Base-by-base conservation (phyloP, 2,113 vertebrate species). In the Laticauda colubrina region DNA sequence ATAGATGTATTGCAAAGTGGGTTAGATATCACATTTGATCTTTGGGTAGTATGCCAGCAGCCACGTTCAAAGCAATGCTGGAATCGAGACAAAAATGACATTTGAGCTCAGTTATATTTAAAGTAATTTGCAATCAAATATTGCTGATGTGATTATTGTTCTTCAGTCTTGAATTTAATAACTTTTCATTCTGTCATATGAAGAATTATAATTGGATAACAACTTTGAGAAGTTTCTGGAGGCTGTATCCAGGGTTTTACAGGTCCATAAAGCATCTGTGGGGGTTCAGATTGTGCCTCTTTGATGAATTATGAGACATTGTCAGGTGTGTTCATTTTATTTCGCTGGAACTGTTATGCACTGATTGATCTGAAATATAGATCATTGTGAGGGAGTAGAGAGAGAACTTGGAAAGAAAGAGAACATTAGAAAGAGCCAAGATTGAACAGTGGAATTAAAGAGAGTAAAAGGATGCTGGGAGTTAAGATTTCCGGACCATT, bases 371-470 rank as follows among this genome's bases (percentile, higher is more conserved):
- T 94, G 88, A 69, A 95, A 95, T 94, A 29, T 43, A 89, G 51
- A 56, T 88, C 53, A 45, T 24, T 75, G 61, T 85, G 34, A 92
- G 39, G 61, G 26, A 89, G 51, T 6, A 48, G 93, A 56, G 21
- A 18, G 90, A 94, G 54, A 95, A 3, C 55, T 93, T 45, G 26
- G 39, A 26, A 56, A 23, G 26, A 1, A 86, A 75, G 15, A 81
- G 69, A 75, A 75, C 64, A 75, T 75, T 75, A 34, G 64, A 91
- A 26, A 89, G 23, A n/a, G 95, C 69, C 57, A 29, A 26, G 54
- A 88, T 56, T 93, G 75, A 94, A 55, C 89, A 69, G 75, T 81
- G 86, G 93, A 97, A 95, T 87, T 92, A 69, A 95, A 92, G 26
- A 0, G 2, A 89, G 23, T 91, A 57, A 11, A 48, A 53, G 20